Conservation (phyloP, 2,888 invertebrate species). For the Amiota mariae region DNA sequence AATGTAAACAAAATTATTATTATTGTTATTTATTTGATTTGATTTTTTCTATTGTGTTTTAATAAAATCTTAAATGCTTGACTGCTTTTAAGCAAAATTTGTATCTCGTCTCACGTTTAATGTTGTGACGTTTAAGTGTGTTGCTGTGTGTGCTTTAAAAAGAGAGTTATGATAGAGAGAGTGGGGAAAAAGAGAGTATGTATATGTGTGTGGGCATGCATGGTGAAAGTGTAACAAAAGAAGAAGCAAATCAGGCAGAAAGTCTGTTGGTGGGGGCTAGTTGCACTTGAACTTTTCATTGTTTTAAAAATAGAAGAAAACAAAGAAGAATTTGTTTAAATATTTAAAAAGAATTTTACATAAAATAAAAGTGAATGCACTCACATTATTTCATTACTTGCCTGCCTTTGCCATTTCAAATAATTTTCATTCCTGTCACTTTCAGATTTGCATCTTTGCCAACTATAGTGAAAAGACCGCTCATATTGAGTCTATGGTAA, state of each 20-base stretch:
- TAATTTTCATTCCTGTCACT: slow-evolving; percentile 25
- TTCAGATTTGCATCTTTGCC: slow-evolving; percentile 61
- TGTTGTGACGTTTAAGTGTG: not conserved
- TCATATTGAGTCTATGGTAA: slow-evolving; percentile 69
- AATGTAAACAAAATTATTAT: slow-evolving; percentile 56
- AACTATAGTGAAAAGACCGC: slow-evolving; percentile 63
- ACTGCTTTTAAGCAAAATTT: slow-evolving; percentile 44
- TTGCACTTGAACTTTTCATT: slow-evolving; percentile 48
- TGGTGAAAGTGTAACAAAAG: slow-evolving; percentile 59
- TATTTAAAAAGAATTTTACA: not conserved
- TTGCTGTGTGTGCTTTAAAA: not conserved
- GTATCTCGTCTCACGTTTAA: not conserved
- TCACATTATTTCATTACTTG: too few relatives aligned
- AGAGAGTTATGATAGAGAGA: too few relatives aligned
- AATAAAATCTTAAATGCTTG: slow-evolving; percentile 1
- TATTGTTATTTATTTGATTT: slow-evolving; percentile 43
- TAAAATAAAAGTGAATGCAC: slow-evolving; percentile 1
- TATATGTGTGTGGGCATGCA: slow-evolving; percentile 15
- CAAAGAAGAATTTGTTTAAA: not conserved
- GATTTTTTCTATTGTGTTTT: slow-evolving; percentile 30
- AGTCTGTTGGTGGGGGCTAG: slow-evolving; percentile 10
- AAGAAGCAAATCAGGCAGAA: not conserved
- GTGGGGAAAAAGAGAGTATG: not conserved
- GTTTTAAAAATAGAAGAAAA: not conserved
- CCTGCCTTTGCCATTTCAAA: slow-evolving; percentile 5